Conservation (phyloP, 2,113 vertebrate species). For the Uria lomvia region DNA sequence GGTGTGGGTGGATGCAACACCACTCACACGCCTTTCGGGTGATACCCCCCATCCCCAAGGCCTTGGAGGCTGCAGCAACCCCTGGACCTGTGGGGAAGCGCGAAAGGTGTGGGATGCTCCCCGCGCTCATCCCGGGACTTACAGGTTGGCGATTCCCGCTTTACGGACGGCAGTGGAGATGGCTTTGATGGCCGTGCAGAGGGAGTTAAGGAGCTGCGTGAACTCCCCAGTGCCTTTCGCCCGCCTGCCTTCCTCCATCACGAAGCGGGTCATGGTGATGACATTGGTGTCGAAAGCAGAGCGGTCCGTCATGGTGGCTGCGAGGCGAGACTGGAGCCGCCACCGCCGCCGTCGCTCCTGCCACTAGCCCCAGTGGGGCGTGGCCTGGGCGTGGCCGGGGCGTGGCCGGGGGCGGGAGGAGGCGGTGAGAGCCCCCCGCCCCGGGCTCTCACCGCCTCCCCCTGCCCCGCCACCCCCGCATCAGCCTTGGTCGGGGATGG, state of each 20-base stretch:
- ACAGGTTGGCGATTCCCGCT: conserved; percentile 95
- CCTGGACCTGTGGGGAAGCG: background rate
- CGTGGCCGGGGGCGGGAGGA: background rate
- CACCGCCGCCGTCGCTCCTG: accelerated
- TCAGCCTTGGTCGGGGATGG: no score
- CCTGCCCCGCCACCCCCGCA: background rate
- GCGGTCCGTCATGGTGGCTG: conserved; percentile 81
- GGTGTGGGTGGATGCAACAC: background rate
- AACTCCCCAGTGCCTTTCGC: conserved; percentile 87
- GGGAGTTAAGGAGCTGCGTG: conserved; percentile 91
- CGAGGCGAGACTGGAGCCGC: accelerated
- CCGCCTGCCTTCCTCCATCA: conserved; percentile 90
- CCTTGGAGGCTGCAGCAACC: background rate
- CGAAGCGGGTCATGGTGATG: conserved; percentile 90
- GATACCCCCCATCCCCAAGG: background rate
- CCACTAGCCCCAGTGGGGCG: background rate
- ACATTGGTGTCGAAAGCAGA: conserved; percentile 89
- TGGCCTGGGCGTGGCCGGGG: background rate
- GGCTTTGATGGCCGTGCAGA: conserved; percentile 93
- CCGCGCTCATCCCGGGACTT: conserved; percentile 7
- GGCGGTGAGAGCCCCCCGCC: background rate
- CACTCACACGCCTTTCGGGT: background rate
- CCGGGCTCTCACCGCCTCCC: background rate
- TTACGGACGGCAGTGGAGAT: conserved; percentile 94
- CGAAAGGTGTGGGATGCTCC: background rate